Base-by-base conservation (phyloP, 2,797 vertebrate species). In the Ibycter americanus region DNA sequence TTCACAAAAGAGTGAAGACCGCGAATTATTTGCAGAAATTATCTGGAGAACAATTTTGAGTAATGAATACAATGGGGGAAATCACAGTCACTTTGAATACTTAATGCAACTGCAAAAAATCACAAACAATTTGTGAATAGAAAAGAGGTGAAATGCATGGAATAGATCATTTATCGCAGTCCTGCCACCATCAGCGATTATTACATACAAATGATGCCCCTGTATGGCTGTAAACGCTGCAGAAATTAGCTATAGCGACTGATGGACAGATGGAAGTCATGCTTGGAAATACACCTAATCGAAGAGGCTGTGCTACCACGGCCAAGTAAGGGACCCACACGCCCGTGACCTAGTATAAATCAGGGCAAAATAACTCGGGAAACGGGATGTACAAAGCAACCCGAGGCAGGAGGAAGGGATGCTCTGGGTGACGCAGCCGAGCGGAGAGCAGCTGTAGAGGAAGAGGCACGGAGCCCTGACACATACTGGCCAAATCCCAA, bases 11-110 rank as follows among this genome's bases (percentile, higher is more conserved):
- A 96, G 93, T 52, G 3, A 93, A 94, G 93, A 89, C 86, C 22
- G 12, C 32, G 14, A 87, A 93, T 96, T 92, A 93, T 91, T 92
- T 91, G 93, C 87, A 80, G 96, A 93, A 94, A 96, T 94, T 95
- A 96, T 93, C 95, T 81, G 91, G 93, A 96, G 91, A 91, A 97
- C 87, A 91, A 96, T 96, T 96, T 71, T 85, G 96, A 93, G 96
- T 92, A 95, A 97, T 77, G 88, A 94, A 93, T 52, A 89, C 56
- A n/a, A 67, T 31, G 56, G 88, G 82, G 92, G 86, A 83, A 89
- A 93, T 78, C 21, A 6, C 89, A 87, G 90, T 73, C 74, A 49
- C 93, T 94, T 11, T 46, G 94, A 96, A 96, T 93, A 38, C 92
- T 83, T 84, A 94, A 96, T 66, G 88, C 92, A 84, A 84, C 83